phyloP scores from a whole-genome alignment of 2,888 invertebrate genomes.

The Neocrepidodera transversa region DNA sequence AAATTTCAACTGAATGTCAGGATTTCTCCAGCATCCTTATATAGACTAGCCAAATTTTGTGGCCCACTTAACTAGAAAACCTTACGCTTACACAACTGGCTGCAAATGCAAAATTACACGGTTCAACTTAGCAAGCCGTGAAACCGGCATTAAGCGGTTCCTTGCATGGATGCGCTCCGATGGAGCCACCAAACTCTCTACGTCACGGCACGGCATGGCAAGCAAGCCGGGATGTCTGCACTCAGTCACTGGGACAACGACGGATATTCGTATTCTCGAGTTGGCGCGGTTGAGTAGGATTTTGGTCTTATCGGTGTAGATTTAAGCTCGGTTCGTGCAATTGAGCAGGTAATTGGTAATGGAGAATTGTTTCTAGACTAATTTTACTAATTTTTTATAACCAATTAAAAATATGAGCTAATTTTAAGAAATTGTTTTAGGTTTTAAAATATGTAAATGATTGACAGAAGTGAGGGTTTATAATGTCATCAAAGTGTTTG shows the following conservation, averaged over 20 bases:
- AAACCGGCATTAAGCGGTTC: slow-evolving; percentile 62
- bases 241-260: not conserved
- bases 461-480: too few species aligned
- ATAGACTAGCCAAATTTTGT: slow-evolving; percentile 68
- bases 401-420: too few species aligned
- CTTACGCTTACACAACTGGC: slow-evolving; percentile 63
- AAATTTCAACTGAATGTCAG: slow-evolving; percentile 52
- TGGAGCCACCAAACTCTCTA: slow-evolving; percentile 46
- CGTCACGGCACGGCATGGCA: slow-evolving; percentile 26
- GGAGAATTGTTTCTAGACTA: too few species aligned
- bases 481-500: too few species aligned
- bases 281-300: slow-evolving; percentile 10
- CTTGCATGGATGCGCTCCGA: slow-evolving; percentile 58
- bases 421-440: too few species aligned
- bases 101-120: slow-evolving; percentile 69
- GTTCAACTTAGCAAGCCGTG: slow-evolving; percentile 66
- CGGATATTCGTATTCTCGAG: not conserved
- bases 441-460: too few species aligned
- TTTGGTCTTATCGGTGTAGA: slow-evolving; percentile 7
- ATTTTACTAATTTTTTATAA: too few species aligned
- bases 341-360: not conserved
- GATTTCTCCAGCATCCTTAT: slow-evolving; percentile 60
- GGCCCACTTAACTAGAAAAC: slow-evolving; percentile 70
- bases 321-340: slow-evolving; percentile 9
- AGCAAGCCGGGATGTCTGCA: slow-evolving; percentile 6